phyloP scores from a whole-genome alignment of 2,888 invertebrate genomes.

The Drosophila tripunctata region DNA sequence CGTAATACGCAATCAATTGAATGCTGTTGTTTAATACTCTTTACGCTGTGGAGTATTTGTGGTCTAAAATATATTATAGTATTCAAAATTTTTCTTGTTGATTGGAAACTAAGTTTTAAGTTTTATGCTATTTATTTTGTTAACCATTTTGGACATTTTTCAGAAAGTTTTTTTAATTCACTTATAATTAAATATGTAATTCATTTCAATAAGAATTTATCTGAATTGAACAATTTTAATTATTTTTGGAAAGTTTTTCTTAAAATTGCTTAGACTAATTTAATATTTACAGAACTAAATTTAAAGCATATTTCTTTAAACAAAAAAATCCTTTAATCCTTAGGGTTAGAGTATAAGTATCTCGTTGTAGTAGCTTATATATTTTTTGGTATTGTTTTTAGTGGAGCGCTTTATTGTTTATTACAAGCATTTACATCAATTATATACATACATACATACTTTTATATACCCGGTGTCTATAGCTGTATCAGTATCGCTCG shows the following conservation, averaged over 20 bases:
- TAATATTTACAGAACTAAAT: too few relatives aligned
- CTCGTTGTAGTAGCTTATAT: not conserved
- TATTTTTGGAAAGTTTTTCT: too few relatives aligned
- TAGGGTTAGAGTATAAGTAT: not conserved
- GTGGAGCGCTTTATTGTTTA: constrained; percentile 38
- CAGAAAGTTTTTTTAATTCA: not conserved
- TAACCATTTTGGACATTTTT: too few relatives aligned
- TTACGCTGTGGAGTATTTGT: not conserved
- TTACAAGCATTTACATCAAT: constrained; percentile 17
- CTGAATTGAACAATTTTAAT: too few relatives aligned
- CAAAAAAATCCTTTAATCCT: not conserved
- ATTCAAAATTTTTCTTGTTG: too few relatives aligned
- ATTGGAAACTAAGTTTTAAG: too few relatives aligned
- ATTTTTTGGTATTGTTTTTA: constrained; percentile 22
- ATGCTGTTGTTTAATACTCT: constrained; percentile 4
- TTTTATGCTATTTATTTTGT: not conserved
- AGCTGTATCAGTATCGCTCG: constrained; percentile 27
- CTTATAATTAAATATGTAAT: not conserved
- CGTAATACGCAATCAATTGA: not conserved
- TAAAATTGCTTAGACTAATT: too few relatives aligned
- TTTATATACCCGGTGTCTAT: constrained; percentile 7
- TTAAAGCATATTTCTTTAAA: too few relatives aligned
- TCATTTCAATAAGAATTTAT: too few relatives aligned
- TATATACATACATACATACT: constrained; percentile 6
- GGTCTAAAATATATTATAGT: not conserved